A percentile compares a stretch with the other conserved stretches of the same genome.
These are phyloP conservation scores for Chloebia gouldiae DNA, from an alignment of 2,113 vertebrate genomes.

Conservation along the genomic window DNA sequence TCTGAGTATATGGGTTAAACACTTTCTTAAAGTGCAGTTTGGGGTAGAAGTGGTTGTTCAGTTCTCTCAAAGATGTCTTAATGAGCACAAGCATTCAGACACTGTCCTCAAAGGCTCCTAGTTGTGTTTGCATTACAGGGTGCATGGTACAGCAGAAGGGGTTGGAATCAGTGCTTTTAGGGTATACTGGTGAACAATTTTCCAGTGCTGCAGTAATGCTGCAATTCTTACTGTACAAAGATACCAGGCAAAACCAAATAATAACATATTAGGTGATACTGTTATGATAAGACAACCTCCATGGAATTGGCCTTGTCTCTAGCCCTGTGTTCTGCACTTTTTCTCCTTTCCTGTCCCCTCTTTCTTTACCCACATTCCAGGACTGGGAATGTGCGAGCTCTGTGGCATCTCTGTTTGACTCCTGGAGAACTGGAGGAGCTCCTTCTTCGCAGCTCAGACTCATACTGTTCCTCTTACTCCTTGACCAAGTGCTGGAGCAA, in stretches of 20 bases:
- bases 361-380: neutral
- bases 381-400: accelerated
- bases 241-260: neutral
- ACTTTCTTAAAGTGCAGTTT: neutral
- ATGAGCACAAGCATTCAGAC: neutral
- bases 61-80: neutral
- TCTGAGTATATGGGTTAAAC: neutral
- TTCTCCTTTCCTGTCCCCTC: neutral
- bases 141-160: neutral
- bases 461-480: neutral
- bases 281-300: neutral
- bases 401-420: neutral
- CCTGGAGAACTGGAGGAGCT: neutral
- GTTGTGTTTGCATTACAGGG: neutral
- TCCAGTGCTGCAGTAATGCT: neutral
- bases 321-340: neutral
- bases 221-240: neutral
- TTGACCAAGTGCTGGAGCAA: neutral
- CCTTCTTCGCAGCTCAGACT: neutral
- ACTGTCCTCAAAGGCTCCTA: neutral
- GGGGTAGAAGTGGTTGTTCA: neutral
- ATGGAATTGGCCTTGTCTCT: neutral
- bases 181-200: neutral
- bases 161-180: neutral
- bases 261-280: neutral